Conservation (phyloP, 2,113 vertebrate species). For the Abramis brama region DNA sequence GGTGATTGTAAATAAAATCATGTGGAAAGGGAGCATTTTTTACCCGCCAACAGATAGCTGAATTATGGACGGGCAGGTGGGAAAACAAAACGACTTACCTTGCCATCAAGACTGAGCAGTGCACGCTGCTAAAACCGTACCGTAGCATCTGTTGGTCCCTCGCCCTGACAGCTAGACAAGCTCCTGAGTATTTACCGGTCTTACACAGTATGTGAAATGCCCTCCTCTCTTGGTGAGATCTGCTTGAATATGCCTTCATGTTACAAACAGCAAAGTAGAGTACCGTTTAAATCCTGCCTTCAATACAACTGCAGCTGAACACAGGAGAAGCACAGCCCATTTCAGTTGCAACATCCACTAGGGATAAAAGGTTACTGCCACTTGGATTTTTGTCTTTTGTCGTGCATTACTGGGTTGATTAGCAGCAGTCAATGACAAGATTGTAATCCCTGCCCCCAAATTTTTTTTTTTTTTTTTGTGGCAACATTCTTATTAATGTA, state of each 20-base stretch:
- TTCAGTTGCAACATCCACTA: slow-evolving; percentile 2
- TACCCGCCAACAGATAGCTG: neutral
- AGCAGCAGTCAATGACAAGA: slow-evolving; percentile 21
- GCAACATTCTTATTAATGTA: slow-evolving; percentile 36
- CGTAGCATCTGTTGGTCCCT: neutral
- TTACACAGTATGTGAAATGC: slow-evolving; percentile 15
- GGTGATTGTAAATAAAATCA: slow-evolving; percentile 35
- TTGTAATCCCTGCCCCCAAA: slow-evolving; percentile 15
- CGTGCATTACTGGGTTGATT: slow-evolving; percentile 33
- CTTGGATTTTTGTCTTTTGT: slow-evolving; percentile 40
- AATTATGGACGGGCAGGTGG: neutral
- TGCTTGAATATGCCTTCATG: slow-evolving; percentile 54
- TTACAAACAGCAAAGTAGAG: slow-evolving; percentile 38
- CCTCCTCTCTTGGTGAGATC: slow-evolving; percentile 35
- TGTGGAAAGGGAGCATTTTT: neutral
- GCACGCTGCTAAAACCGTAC: neutral
- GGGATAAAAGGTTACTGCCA: slow-evolving; percentile 34
- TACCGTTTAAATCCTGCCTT: slow-evolving; percentile 32
- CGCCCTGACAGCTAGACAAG: neutral
- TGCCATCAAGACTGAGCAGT: slow-evolving; percentile 16
- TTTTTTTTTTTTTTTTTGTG: slow-evolving; percentile 18
- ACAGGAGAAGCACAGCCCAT: slow-evolving; percentile 45
- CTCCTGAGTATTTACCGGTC: slow-evolving; percentile 31
- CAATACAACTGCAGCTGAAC: slow-evolving; percentile 32
- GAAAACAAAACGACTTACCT: slow-evolving; percentile 18